These are phyloP conservation scores for Recurvirostra avosetta DNA, from an alignment of 2,113 vertebrate species.

Conservation along the genomic window DNA sequence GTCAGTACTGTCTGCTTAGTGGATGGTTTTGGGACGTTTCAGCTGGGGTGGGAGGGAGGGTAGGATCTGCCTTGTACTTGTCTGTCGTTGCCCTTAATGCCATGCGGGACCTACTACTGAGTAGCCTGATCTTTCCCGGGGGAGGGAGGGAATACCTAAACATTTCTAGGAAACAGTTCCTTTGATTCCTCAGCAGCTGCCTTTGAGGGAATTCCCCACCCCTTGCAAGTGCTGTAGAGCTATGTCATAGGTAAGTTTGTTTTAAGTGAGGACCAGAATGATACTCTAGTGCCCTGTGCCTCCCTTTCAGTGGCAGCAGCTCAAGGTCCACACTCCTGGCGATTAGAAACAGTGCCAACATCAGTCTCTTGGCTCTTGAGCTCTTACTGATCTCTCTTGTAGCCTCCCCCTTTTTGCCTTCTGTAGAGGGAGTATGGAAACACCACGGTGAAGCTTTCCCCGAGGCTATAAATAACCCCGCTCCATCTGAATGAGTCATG, in stretches of 20 bases:
- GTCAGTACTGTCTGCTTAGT: neutral
- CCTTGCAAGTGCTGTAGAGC: neutral
- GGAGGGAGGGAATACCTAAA: neutral
- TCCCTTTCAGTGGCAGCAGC: neutral
- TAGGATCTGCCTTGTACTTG: neutral
- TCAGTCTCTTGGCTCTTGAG: neutral
- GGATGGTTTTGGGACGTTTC: neutral
- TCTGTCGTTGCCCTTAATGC: neutral
- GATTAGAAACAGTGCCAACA: neutral
- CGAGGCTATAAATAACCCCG: constrained; percentile 25
- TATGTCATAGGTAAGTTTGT: neutral
- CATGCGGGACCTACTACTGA: neutral
- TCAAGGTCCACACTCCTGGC: neutral
- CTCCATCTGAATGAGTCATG: constrained; percentile 47
- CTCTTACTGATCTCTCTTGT: neutral
- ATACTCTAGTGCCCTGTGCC: neutral
- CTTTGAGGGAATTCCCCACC: constrained; percentile 19
- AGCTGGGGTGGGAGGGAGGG: neutral
- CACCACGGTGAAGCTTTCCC: neutral
- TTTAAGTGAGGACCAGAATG: neutral
- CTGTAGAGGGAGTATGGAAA: neutral
- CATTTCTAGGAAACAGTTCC: neutral
- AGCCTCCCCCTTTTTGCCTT: neutral
- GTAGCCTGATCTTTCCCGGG: neutral
- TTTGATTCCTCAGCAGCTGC: constrained; percentile 12